A percentile compares a stretch with the other conserved stretches of the same genome.
These are phyloP conservation scores for Empidonax traillii DNA, from an alignment of 2,113 vertebrate species.

Conservation along the genomic window DNA sequence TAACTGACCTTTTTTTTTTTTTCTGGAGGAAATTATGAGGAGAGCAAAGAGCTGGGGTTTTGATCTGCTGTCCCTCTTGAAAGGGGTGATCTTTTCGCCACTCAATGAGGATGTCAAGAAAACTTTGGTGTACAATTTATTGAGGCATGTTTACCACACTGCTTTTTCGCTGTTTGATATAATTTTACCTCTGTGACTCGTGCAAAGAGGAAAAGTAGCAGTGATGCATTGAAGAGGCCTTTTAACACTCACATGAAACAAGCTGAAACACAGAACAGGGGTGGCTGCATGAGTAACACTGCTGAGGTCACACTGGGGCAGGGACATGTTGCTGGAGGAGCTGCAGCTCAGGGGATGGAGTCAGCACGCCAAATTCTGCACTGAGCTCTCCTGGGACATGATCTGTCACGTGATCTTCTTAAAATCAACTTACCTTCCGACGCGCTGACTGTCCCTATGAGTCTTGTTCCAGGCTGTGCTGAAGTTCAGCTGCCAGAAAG, in stretches of 20 bases:
- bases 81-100: accelerated
- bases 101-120: neutral
- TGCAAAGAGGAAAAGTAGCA: neutral
- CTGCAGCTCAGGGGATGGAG: neutral
- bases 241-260: neutral
- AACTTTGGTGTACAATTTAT: neutral
- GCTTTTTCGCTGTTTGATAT: neutral
- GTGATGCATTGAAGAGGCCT: neutral
- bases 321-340: neutral
- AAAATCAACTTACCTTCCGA: accelerated
- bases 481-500: neutral
- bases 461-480: neutral
- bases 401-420: neutral
- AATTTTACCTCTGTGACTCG: neutral
- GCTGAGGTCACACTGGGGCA: neutral
- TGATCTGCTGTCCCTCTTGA: neutral
- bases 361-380: neutral
- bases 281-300: accelerated
- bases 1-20: neutral
- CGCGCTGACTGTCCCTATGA: neutral
- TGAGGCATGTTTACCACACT: accelerated
- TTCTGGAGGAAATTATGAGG: neutral
- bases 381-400: neutral
- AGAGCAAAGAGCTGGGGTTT: neutral
- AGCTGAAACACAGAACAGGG: accelerated